Evolutionary conservation across 2,888 invertebrate genomes (phyloP).

Genomic region (Sesamia inferens): DNA sequence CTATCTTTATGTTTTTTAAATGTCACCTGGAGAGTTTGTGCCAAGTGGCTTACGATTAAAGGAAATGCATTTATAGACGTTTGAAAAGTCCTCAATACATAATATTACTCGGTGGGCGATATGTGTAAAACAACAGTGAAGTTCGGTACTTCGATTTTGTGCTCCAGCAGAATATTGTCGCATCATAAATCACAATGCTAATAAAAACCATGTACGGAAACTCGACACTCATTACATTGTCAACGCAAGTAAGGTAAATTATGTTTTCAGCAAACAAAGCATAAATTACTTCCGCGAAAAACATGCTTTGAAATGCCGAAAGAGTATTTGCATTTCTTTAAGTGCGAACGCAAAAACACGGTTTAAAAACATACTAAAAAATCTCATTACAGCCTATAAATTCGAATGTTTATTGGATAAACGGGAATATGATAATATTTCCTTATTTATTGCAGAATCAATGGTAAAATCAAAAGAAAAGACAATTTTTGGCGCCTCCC

Average conservation of each 20-base stretch:
- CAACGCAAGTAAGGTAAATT: constrained; percentile 46
- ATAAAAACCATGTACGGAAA: constrained; percentile 53
- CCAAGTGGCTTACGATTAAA: constrained; percentile 22
- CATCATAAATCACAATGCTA: constrained; percentile 30
- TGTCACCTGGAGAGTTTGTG: constrained; percentile 69
- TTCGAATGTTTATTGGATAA: constrained; percentile 12
- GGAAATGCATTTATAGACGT: constrained; percentile 2
- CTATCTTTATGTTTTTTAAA: constrained; percentile 67
- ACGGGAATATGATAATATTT: constrained; percentile 6
- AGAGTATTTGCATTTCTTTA: constrained; percentile 28
- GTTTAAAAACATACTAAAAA: constrained; percentile 14
- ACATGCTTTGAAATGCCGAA: constrained; percentile 44
- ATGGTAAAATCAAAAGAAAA: constrained; percentile 23
- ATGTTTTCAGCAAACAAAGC: constrained; percentile 46
- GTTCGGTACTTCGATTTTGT: constrained; percentile 13
- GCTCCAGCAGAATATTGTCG: constrained; percentile 22
- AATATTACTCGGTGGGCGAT: neutral
- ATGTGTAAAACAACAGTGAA: too few relatives aligned
- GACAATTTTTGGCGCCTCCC: constrained; percentile 14
- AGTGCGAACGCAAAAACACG: constrained; percentile 3
- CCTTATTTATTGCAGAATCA: constrained; percentile 15
- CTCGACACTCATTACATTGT: constrained; percentile 53
- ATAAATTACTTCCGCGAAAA: constrained; percentile 56
- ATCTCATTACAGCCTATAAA: constrained; percentile 17
- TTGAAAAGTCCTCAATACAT: neutral